Base-by-base conservation (phyloP, 2,888 invertebrate species). In the Gasteruption jaculator region DNA sequence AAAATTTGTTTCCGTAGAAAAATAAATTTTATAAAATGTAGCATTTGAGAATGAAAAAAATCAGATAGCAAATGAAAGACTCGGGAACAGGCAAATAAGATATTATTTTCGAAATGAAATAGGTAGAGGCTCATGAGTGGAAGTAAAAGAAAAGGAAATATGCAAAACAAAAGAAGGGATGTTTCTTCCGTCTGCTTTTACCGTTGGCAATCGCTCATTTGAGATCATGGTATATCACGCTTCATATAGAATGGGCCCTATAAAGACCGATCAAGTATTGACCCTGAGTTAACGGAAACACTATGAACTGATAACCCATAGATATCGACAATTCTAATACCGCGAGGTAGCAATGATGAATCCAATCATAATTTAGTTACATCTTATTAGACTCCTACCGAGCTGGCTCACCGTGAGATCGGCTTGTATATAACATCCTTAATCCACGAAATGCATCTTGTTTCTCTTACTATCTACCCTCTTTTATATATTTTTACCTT, bases 341-440 rank as follows among this genome's bases (percentile, higher is more conserved):
- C 50, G 60, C 59, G 54, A n/a, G 49, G 57, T 54, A 58, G 62
- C 63, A 66, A 67, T 66, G 66, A 67, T 67, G 66, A 66, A 67
- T 67, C 66, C 66, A 67, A 67, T 67, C 66, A 67, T 66, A 67
- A 67, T 65, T 67, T 66, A 66, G 66, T 67, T 67, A 67, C 66
- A 67, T 67, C 66, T 67, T 66, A 67, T 67, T 67, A 66, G 66
- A 65, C 66, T 65, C 66, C 66, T 63, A 65, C 65, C 59, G 64
- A 58, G 63, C 63, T 50, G 54, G 57, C 60, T 58, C 61, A 61
- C 65, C 64, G 66, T 66, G 66, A 64, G 66, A 65, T 50, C 57
- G 63, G 58, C 60, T 59, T 60, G 60, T 60, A 59, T 56, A 55
- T 50, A 61, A 58, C 62, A 55, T 65, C 57, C 63, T 64, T 63